These are phyloP conservation scores for Carabus problematicus DNA, from an alignment of 2,888 invertebrate genomes.

Conservation along the genomic window DNA sequence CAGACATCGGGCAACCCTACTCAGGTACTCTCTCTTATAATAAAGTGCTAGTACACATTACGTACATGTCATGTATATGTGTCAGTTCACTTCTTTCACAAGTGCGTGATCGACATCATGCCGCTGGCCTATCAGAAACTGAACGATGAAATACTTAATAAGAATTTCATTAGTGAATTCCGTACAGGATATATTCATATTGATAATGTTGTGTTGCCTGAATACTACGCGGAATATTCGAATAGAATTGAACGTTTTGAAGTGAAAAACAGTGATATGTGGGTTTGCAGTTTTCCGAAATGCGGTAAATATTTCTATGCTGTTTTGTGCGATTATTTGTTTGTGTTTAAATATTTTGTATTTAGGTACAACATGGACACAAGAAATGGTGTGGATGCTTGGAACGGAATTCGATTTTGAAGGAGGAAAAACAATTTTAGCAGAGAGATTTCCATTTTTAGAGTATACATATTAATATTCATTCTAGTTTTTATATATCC, in stretches of 20 bases:
- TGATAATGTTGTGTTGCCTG: conserved; percentile 22
- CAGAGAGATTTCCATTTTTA: conserved; percentile 74
- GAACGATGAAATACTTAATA: conserved; percentile 21
- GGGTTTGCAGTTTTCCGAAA: conserved; percentile 39
- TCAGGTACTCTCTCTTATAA: no score
- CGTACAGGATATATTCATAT: conserved; percentile 27
- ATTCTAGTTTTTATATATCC: not conserved
- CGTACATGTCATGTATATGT: no score
- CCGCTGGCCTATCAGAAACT: conserved; percentile 22
- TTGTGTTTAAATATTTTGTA: conserved; percentile 14
- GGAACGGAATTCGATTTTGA: conserved; percentile 68
- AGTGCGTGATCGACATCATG: conserved; percentile 7
- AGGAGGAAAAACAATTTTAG: conserved; percentile 62
- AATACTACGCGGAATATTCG: conserved; percentile 26
- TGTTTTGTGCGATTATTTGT: not conserved
- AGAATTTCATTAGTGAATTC: conserved; percentile 23
- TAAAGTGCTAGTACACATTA: not conserved
- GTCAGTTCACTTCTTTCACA: not conserved
- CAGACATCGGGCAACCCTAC: no score
- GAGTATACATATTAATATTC: conserved; percentile 63
- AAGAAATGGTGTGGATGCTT: conserved; percentile 77
- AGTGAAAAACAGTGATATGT: conserved; percentile 23
- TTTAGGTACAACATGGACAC: conserved; percentile 78
- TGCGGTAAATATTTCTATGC: conserved; percentile 20
- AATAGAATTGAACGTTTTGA: conserved; percentile 20